Base-by-base conservation (phyloP, 2,888 invertebrate species). In the Therioaphis trifolii region DNA sequence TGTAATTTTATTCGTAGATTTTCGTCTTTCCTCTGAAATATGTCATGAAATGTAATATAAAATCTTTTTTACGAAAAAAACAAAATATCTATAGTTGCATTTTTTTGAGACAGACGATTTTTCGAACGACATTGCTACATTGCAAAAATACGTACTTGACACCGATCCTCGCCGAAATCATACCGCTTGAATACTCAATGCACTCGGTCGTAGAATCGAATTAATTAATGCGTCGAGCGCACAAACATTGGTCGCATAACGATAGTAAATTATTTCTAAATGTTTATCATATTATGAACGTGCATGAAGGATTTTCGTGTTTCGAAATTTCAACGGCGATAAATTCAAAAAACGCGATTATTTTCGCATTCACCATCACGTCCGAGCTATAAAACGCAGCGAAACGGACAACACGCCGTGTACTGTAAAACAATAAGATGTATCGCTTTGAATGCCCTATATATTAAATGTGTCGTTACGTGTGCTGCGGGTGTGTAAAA, bases 71-170 rank as follows among this genome's bases (percentile, higher is more conserved):
- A n/a, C n/a, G n/a, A n/a, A 35, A 35, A 35, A 35, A 35, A 35
- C 3, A 35, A 35, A 35, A 35, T 5, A 35, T 5, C 35, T 35
- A 35, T 7, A 7, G 35, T 35, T 35, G 3, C 3, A 35, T 5
- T 35, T 40, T 68, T 21, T 68, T n/a, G 4, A 40, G 35, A 11
- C 27, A 4, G 18, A 52, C 35, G 2, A 24, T 58, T 75, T 18
- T 58, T 40, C 15, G 18, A 18, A 49, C 11, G 27, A 12, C 43
- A 12, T 35, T 66, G 15, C 29, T 49, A 21, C 21, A 29, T 35
- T 68, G 68, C 43, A 40, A 78, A 78, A 78, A 78, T 78, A 68
- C 24, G 78, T 78, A 68, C 78, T 78, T 78, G 78, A 78, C 78
- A 78, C 68, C 52, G 68, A 74, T 78, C 52, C 24, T 68, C 29